Conservation (phyloP, 2,888 invertebrate species). For the Anoplius nigerrimus region DNA sequence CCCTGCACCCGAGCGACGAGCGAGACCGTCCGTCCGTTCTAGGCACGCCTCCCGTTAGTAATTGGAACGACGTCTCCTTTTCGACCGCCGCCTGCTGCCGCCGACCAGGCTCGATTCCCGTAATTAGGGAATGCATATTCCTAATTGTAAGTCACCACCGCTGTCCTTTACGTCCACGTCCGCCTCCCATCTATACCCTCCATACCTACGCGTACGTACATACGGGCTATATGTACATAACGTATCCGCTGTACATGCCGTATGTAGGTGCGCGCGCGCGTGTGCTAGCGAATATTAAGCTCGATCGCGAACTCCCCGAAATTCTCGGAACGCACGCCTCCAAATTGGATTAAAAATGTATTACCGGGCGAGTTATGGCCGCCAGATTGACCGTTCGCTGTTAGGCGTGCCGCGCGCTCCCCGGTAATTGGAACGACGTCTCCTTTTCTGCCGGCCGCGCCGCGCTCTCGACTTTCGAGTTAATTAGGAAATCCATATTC, state of each 20-base stretch:
- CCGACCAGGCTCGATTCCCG: slow-evolving; percentile 22
- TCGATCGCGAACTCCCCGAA: too few relatives aligned
- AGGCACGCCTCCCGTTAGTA: slow-evolving; percentile 41
- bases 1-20: slow-evolving; percentile 11
- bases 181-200: not conserved
- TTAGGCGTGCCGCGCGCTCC: slow-evolving; percentile 23
- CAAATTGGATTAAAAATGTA: too few relatives aligned
- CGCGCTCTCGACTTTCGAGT: too few relatives aligned
- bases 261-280: too few relatives aligned
- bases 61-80: slow-evolving; percentile 31
- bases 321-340: too few relatives aligned
- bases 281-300: too few relatives aligned
- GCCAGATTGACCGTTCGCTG: slow-evolving; percentile 1
- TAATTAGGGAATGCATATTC: slow-evolving; percentile 18
- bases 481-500: too few relatives aligned
- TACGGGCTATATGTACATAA: too few relatives aligned
- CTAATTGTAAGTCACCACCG: slow-evolving; percentile 11
- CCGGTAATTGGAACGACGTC: slow-evolving; percentile 40
- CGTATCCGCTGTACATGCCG: too few relatives aligned
- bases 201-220: too few relatives aligned
- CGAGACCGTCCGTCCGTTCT: slow-evolving; percentile 10
- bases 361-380: too few relatives aligned
- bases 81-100: slow-evolving; percentile 20
- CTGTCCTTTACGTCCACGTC: not conserved
- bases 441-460: slow-evolving; percentile 21